A percentile compares a stretch with the other conserved stretches of the same genome.
These are phyloP conservation scores for Pseudochirops cupreus DNA, from an alignment of 2,797 vertebrate genomes.

Conservation along the genomic window DNA sequence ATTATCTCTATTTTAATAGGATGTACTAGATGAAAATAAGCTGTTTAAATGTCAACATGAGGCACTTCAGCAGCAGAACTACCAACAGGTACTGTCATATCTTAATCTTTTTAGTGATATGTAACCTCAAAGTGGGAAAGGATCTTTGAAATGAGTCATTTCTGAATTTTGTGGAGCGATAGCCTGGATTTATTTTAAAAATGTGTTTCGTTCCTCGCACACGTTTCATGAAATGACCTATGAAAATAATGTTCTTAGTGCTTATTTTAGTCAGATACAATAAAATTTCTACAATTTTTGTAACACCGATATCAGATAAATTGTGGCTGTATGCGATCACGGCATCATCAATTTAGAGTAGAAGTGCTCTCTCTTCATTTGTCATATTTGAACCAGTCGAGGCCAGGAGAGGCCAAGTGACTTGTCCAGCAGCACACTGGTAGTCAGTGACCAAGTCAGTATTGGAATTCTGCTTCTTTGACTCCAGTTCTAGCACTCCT, in stretches of 20 bases:
- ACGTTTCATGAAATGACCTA: background rate
- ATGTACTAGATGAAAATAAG: conserved; percentile 84
- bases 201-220: background rate
- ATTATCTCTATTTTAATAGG: conserved; percentile 79
- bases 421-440: background rate
- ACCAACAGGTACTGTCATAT: conserved; percentile 82
- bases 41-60: conserved; percentile 84
- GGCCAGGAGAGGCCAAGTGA: background rate
- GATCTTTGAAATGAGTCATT: background rate
- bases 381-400: background rate
- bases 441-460: background rate
- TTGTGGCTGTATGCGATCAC: background rate
- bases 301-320: background rate
- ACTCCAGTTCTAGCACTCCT: background rate
- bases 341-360: background rate
- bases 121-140: background rate
- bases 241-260: background rate
- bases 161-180: background rate
- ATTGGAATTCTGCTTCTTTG: background rate
- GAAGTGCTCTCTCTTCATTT: background rate
- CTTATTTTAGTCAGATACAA: background rate
- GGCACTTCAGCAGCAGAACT: conserved; percentile 84
- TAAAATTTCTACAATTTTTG: background rate
- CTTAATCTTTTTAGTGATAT: background rate
- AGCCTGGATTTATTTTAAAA: background rate